Evolutionary conservation across 2,113 vertebrate genomes (phyloP).

Genomic region (Callocephalon fimbriatum): DNA sequence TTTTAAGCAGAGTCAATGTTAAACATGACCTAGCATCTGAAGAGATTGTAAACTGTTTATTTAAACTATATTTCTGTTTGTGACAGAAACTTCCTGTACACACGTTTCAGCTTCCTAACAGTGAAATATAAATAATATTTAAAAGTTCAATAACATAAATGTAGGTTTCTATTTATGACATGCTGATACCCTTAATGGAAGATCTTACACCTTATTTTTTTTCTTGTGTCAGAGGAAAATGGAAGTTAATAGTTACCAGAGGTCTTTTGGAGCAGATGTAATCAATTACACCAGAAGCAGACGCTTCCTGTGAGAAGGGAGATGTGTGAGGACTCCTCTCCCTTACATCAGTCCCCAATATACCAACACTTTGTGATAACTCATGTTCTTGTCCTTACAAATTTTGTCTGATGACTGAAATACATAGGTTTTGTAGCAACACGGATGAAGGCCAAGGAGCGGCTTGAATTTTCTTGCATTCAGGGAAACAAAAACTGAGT

Average conservation of each 20-base stretch:
- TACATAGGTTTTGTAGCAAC: not conserved
- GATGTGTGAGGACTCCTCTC: rapidly evolving
- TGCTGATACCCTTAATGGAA: not conserved
- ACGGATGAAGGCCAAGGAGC: not conserved
- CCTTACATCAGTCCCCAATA: rapidly evolving
- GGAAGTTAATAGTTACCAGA: not conserved
- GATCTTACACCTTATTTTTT: not conserved
- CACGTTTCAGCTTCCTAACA: not conserved
- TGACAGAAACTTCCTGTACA: not conserved
- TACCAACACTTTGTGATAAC: not conserved
- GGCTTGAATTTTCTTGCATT: not conserved
- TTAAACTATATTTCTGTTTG: not conserved
- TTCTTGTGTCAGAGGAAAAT: not conserved
- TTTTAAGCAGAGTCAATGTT: not conserved
- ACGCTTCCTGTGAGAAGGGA: not conserved
- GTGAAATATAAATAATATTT: not conserved
- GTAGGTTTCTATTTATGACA: not conserved
- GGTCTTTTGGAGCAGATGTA: not conserved
- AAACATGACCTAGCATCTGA: not conserved
- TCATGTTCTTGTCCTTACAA: not conserved
- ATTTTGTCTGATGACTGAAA: not conserved
- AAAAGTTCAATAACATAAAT: not conserved
- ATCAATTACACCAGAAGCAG: not conserved
- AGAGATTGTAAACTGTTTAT: not conserved
- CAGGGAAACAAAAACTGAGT: not conserved